Base-by-base conservation (phyloP, 1,140 invertebrate genomes). In the Brachystomella parvula region DNA sequence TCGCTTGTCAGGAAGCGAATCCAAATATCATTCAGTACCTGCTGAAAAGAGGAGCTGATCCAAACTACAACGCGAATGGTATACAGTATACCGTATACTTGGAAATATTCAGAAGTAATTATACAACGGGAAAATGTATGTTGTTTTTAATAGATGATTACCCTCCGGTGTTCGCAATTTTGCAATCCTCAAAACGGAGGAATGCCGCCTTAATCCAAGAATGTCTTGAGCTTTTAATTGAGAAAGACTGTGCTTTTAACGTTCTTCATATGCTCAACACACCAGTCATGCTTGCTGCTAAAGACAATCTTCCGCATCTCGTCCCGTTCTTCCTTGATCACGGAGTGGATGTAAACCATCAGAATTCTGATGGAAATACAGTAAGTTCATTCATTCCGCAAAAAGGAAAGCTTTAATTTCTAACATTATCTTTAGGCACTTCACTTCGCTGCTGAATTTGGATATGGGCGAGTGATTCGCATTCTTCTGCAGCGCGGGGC, bases 271-370 rank as follows among this genome's bases (percentile, higher is more conserved):
- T 9, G 3, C 15, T 15, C 12, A 19, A 30, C 15, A 60, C 58
- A 32, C 58, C 58, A n/a, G 29, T 60, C 9, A 60, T 60, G 58
- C 30, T 60, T 60, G 19, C 58, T 60, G 58, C 33, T 3, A 60
- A 60, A 32, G 24, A 60, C 9, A 60, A 60, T 32, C 6, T 32
- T 3, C 30, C 24, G 58, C 9, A 30, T 15, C 30, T 60, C 3
- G 58, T 35, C 6, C 15, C 9, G 58, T 9, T 35, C 3, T 60
- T 60, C 19, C 58, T 60, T 24, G 31, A 30, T 6, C 19, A 9
- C 9, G 58, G 58, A 30, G 12, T 35, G 9, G 29, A 12, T 32
- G 58, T 60, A 19, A 60, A 31, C 30, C 6, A 30, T 26, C 30
- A 19, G 17, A 29, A 60, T 60, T 24, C 6, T 9, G 58, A 60